Conservation (phyloP, 2,113 vertebrate species). For the Campylomormyrus numenius region DNA sequence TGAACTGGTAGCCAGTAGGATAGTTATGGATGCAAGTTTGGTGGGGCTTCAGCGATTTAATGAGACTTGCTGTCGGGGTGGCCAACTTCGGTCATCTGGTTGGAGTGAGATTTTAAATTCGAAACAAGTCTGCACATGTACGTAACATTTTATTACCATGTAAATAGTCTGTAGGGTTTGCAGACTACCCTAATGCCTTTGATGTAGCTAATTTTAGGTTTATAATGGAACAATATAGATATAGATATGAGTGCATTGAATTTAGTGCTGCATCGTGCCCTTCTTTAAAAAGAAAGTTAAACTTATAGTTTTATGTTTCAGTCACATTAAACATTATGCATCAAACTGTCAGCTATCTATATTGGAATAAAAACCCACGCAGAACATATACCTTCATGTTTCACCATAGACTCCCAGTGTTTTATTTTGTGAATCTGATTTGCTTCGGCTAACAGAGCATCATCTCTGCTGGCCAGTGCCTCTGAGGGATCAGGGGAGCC, state of each 20-base stretch:
- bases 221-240: too few relatives aligned
- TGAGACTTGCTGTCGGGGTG: not conserved
- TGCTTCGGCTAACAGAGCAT: conserved; percentile 38
- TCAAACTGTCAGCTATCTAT: not conserved
- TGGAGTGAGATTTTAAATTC: too few relatives aligned
- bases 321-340: not conserved
- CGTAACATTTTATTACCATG: too few relatives aligned
- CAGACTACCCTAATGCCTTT: too few relatives aligned
- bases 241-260: not conserved
- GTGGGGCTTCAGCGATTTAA: not conserved
- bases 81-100: too few relatives aligned
- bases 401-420: not conserved
- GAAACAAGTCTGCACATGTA: too few relatives aligned
- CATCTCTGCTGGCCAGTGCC: conserved; percentile 8
- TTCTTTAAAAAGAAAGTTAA: not conserved
- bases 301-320: not conserved
- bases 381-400: not conserved
- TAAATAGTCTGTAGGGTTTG: too few relatives aligned
- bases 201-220: too few relatives aligned
- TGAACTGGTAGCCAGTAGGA: not conserved
- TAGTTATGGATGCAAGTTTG: not conserved
- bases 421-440: not conserved
- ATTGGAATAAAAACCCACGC: not conserved
- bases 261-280: not conserved
- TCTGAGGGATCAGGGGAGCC: conserved; percentile 35